These are phyloP conservation scores for Blastobasis lacticolella DNA, from an alignment of 2,888 invertebrate genomes.

Conservation along the genomic window DNA sequence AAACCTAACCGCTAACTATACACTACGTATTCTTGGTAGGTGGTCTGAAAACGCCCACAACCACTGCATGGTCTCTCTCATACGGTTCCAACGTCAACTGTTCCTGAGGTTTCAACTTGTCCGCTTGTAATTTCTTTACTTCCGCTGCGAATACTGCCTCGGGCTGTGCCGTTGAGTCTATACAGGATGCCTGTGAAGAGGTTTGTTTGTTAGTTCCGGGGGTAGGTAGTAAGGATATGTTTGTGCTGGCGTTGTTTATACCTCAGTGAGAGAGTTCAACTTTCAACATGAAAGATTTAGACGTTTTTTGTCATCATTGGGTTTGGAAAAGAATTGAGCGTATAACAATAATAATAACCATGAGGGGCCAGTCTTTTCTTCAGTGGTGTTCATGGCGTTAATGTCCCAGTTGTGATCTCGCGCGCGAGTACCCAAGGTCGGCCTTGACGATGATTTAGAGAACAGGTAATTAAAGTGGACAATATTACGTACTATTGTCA, in stretches of 20 bases:
- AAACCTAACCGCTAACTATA: not conserved
- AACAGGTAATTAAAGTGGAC: too few species aligned
- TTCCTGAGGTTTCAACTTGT: conserved; percentile 98
- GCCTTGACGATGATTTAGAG: too few species aligned
- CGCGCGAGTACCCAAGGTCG: too few species aligned
- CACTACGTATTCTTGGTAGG: conserved; percentile 72
- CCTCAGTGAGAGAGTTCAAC: conserved; percentile 70
- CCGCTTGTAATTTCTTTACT: conserved; percentile 95
- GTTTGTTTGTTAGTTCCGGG: not conserved
- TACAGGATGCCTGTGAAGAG: conserved; percentile 89
- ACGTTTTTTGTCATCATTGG: conserved; percentile 47
- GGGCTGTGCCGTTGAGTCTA: conserved; percentile 98
- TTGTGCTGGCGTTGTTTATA: not conserved
- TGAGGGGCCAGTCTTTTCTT: too few species aligned
- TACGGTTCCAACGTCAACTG: conserved; percentile 99
- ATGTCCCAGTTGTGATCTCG: too few species aligned
- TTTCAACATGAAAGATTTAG: conserved; percentile 69
- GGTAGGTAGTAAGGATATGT: not conserved
- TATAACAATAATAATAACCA: too few species aligned
- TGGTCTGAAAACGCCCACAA: conserved; percentile 93
- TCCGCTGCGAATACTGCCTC: conserved; percentile 99
- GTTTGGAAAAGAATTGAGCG: too few species aligned
- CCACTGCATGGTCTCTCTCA: conserved; percentile 98
- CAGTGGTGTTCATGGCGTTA: too few species aligned
- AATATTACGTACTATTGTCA: too few species aligned